Conservation (phyloP, 1,140 invertebrate species). For the Bombus ignitus region DNA sequence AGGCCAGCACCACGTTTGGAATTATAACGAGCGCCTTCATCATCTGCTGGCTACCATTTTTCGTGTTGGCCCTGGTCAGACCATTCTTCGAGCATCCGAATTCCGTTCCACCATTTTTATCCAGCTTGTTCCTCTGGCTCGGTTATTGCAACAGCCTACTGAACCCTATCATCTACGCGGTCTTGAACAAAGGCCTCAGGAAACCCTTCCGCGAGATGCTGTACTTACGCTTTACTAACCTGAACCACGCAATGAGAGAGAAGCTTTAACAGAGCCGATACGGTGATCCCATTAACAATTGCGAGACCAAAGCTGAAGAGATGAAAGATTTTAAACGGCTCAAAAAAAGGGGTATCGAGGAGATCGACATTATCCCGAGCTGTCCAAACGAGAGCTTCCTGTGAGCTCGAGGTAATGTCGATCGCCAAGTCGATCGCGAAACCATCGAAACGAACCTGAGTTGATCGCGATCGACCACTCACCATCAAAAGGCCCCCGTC, state of each 20-base stretch:
- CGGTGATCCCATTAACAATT: constrained; percentile 87
- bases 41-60: constrained; percentile 98
- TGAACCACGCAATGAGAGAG: constrained; percentile 95
- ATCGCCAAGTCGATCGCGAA: neutral
- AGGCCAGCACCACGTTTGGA: constrained; percentile 97
- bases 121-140: constrained; percentile 91
- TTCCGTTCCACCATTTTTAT: constrained; percentile 85
- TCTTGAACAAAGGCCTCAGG: constrained; percentile 95
- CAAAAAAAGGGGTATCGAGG: constrained; percentile 63
- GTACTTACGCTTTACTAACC: constrained; percentile 92
- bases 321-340: constrained; percentile 66
- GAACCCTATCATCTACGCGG: constrained; percentile 97
- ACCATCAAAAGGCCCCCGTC: neutral
- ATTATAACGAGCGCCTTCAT: constrained; percentile 99
- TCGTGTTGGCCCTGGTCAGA: constrained; percentile 93
- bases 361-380: constrained; percentile 61
- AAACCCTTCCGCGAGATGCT: constrained; percentile 96
- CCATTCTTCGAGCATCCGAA: constrained; percentile 89
- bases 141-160: constrained; percentile 96
- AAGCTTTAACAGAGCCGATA: constrained; percentile 96
- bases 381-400: constrained; percentile 80
- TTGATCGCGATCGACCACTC: neutral
- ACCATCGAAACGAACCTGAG: neutral
- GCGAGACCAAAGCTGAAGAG: constrained; percentile 73
- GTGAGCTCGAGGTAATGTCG: constrained; percentile 65